Conservation (phyloP, 2,888 invertebrate species). For the Anorthoa munda region DNA sequence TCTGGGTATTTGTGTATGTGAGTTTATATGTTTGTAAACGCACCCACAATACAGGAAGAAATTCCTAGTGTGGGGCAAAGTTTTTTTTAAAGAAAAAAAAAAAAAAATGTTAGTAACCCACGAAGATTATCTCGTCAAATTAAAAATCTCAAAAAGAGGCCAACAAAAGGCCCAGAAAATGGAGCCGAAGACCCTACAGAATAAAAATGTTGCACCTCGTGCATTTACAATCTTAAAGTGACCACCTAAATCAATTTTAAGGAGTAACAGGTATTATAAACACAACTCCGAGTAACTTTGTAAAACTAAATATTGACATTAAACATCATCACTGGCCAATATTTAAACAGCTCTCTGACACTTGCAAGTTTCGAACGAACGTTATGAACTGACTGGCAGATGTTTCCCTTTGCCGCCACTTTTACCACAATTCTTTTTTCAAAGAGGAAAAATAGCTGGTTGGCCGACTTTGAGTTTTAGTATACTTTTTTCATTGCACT, state of each 20-base stretch:
- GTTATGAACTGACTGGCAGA: neutral
- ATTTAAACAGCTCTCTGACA: neutral
- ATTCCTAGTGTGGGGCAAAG: no score
- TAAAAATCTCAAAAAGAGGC: no score
- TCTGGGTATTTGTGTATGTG: no score
- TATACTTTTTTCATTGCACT: no score
- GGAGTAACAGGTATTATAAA: neutral
- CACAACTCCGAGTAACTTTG: neutral
- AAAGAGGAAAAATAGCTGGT: neutral
- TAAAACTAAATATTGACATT: neutral
- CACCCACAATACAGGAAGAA: no score
- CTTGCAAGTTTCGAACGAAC: neutral
- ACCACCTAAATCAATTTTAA: neutral
- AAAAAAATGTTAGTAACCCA: no score
- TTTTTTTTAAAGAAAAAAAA: no score
- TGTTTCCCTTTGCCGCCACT: slow-evolving; percentile 5
- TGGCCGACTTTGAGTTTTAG: neutral
- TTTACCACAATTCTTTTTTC: neutral
- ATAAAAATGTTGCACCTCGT: neutral
- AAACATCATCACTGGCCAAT: neutral
- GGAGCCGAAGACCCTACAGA: neutral
- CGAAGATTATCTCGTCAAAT: no score
- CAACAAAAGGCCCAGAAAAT: no score
- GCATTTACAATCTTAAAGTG: neutral
- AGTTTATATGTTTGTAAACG: no score